A percentile compares a stretch with the other conserved stretches of the same genome.
These are phyloP conservation scores for Pterocles gutturalis DNA, from an alignment of 2,113 vertebrate species.

Conservation along the genomic window DNA sequence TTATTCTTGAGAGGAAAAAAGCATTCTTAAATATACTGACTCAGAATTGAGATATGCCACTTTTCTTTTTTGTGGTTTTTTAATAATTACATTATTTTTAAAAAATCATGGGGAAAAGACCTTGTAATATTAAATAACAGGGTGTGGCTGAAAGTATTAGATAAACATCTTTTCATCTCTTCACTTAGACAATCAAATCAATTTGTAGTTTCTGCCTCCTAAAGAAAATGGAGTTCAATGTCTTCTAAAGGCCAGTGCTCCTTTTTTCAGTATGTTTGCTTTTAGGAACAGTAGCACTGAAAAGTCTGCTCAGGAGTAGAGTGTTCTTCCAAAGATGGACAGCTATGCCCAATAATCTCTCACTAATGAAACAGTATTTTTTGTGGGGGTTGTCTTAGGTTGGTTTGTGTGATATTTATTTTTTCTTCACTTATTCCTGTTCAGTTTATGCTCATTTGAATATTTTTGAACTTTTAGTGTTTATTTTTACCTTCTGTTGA, in stretches of 20 bases:
- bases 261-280: not conserved
- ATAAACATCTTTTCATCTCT: not conserved
- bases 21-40: not conserved
- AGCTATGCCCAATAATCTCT: not conserved
- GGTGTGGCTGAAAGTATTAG: not conserved
- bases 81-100: accelerated
- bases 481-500: not conserved
- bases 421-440: not conserved
- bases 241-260: not conserved
- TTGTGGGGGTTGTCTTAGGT: not conserved
- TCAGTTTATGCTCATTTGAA: not conserved
- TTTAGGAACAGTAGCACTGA: not conserved
- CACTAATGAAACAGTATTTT: not conserved
- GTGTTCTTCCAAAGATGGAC: not conserved
- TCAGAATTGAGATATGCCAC: accelerated
- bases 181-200: not conserved
- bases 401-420: not conserved
- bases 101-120: not conserved
- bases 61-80: not conserved
- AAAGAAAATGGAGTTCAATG: not conserved
- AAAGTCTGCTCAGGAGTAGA: not conserved
- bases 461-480: not conserved
- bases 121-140: not conserved
- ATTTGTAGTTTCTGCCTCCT: not conserved
- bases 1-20: not conserved